Conservation (phyloP, 2,113 vertebrate genomes). For the Numenius arquata region DNA sequence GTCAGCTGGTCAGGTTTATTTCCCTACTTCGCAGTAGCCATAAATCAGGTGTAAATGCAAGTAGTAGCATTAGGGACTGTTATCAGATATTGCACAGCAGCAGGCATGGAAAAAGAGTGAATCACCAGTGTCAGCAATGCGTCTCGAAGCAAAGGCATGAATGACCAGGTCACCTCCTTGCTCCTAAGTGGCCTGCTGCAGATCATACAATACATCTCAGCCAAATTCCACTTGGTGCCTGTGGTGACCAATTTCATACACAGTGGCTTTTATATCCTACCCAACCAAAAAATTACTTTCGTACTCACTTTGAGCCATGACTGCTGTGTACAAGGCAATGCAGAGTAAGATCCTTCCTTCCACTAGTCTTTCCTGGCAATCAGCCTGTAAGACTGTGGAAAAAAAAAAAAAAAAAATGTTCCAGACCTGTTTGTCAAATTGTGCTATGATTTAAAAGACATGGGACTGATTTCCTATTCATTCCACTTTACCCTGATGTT, state of each 20-base stretch:
- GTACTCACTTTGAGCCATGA: not conserved
- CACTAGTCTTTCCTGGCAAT: not conserved
- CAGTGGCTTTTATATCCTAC: not conserved
- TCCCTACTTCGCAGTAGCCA: not conserved
- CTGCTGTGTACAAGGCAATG: not conserved
- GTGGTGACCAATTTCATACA: not conserved
- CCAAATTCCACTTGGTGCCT: not conserved
- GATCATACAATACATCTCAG: not conserved
- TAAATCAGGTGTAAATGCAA: not conserved
- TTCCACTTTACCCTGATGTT: not conserved
- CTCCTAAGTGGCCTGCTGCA: not conserved
- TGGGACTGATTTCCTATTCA: not conserved
- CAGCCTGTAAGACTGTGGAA: not conserved
- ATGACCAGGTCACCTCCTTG: not conserved
- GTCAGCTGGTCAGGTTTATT: not conserved
- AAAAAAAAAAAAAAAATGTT: not conserved
- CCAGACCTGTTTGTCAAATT: not conserved
- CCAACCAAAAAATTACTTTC: not conserved
- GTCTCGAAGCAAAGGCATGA: not conserved
- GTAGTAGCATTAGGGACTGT: not conserved
- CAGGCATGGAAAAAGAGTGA: not conserved
- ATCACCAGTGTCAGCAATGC: not conserved
- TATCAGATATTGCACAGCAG: not conserved
- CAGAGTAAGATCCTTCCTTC: not conserved
- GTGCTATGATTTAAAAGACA: not conserved